Conservation (phyloP, 2,113 vertebrate genomes). For the Psophia crepitans region DNA sequence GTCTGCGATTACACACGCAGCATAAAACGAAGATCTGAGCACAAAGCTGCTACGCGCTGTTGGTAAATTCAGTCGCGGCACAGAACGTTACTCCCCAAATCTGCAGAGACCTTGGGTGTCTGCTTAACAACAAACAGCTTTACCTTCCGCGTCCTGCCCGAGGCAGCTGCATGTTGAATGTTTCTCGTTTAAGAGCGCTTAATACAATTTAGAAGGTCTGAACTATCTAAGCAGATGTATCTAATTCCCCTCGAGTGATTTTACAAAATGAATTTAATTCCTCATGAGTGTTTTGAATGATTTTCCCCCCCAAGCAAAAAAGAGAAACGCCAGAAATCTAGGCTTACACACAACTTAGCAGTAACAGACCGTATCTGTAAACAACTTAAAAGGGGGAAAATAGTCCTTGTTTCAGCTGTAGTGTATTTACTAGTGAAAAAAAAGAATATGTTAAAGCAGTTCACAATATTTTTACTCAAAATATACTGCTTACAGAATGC, state of each 20-base stretch:
- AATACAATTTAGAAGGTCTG: not conserved
- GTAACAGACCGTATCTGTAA: not conserved
- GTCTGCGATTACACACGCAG: not conserved
- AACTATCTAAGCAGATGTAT: slow-evolving; percentile 8
- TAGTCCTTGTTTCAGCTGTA: not conserved
- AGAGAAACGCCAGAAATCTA: not conserved
- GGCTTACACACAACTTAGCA: not conserved
- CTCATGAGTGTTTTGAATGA: not conserved
- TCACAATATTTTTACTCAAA: not conserved
- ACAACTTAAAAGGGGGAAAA: not conserved
- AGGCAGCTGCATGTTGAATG: not conserved
- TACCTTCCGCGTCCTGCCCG: not conserved
- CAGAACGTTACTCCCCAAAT: not conserved
- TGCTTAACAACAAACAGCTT: not conserved
- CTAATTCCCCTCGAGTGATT: not conserved
- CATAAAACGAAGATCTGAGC: not conserved
- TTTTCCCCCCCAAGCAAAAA: not conserved
- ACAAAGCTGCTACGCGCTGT: not conserved
- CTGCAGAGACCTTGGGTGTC: not conserved
- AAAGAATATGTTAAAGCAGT: not conserved
- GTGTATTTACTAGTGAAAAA: not conserved
- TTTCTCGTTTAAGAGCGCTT: not conserved
- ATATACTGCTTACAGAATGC: not conserved
- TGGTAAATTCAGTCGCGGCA: not conserved
- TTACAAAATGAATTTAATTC: not conserved